Conservation (phyloP, 2,797 vertebrate genomes). For the Otus scops region DNA sequence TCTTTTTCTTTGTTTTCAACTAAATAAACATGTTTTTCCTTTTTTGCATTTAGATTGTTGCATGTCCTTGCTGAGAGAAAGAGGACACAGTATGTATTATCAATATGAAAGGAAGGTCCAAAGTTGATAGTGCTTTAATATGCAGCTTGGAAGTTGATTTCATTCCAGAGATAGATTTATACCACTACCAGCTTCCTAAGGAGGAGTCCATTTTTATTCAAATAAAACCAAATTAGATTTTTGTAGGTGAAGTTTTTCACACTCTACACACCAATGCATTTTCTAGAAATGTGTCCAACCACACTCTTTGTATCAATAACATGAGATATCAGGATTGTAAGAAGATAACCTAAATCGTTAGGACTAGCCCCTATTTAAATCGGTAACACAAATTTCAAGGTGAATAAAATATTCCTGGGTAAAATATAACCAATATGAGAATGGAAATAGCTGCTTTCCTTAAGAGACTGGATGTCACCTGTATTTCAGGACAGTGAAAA, state of each 20-base stretch:
- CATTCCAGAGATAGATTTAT: background rate
- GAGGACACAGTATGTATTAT: background rate
- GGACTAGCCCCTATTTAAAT: background rate
- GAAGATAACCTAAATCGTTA: background rate
- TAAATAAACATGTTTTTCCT: background rate
- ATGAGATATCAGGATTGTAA: background rate
- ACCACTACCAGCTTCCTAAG: background rate
- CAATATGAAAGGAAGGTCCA: background rate
- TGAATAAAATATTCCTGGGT: background rate
- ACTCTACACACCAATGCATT: accelerated
- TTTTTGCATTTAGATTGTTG: background rate
- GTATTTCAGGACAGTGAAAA: background rate
- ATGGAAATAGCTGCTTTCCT: background rate
- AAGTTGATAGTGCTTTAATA: background rate
- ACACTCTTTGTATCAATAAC: background rate
- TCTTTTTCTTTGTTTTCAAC: background rate
- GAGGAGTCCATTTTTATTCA: background rate
- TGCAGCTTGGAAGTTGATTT: background rate
- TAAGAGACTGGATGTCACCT: background rate
- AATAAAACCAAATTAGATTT: background rate
- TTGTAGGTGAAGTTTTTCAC: background rate
- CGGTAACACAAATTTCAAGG: background rate
- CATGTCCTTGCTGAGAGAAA: background rate
- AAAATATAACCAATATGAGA: background rate
- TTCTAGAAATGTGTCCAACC: background rate